Evolutionary conservation across 2,797 vertebrate species (phyloP).

Genomic region (Coluber constrictor): DNA sequence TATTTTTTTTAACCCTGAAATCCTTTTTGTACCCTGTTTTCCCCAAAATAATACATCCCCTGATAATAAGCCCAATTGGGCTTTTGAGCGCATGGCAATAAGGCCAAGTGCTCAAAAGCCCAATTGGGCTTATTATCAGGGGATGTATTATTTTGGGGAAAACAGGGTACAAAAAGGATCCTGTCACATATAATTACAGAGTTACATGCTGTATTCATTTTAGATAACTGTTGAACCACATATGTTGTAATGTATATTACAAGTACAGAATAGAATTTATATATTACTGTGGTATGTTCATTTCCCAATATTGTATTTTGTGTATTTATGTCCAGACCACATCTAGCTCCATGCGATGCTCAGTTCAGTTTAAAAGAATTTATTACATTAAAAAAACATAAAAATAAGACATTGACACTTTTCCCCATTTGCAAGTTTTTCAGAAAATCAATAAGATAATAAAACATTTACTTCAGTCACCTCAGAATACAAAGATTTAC

Average conservation of each 20-base stretch:
- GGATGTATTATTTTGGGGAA: too few relatives aligned
- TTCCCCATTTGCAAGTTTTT: background rate
- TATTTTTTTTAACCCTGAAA: too few relatives aligned
- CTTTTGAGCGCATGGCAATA: too few relatives aligned
- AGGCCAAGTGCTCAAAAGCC: too few relatives aligned
- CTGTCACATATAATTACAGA: background rate
- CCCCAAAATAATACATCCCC: too few relatives aligned
- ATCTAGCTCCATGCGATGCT: background rate
- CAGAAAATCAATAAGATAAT: background rate
- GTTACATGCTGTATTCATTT: background rate
- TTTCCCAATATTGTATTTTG: background rate
- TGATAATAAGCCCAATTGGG: too few relatives aligned
- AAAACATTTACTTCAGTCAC: background rate
- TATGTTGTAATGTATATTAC: background rate
- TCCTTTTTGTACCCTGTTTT: too few relatives aligned
- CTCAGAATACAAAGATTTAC: constrained; percentile 1
- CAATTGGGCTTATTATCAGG: too few relatives aligned
- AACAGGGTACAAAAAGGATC: background rate
- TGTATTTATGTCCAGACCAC: background rate
- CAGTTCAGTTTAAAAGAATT: background rate
- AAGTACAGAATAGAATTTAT: background rate
- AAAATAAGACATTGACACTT: background rate
- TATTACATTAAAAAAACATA: background rate
- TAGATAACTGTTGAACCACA: background rate
- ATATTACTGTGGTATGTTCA: background rate